Percentiles rank a stretch among this genome's conserved stretches.
phyloP scores from a whole-genome alignment of 2,797 vertebrate genomes.

The Acanthopagrus latus region DNA sequence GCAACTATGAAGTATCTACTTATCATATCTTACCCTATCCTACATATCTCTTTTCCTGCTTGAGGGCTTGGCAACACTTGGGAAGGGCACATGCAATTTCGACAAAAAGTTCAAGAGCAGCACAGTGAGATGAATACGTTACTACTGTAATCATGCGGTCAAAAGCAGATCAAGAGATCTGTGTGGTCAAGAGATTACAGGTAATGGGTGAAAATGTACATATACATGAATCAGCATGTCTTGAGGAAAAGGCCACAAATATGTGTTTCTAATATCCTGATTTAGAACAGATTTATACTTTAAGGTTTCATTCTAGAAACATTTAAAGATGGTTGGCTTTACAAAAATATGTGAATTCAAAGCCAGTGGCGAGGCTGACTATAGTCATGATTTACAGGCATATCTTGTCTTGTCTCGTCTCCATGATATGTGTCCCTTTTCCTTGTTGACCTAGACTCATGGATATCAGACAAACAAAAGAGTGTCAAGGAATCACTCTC shows the following conservation, averaged over 20 bases:
- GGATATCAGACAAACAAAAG: slow-evolving; percentile 19
- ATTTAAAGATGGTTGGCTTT: neutral
- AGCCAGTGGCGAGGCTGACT: slow-evolving; percentile 1
- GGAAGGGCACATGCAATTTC: neutral
- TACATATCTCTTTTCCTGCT: neutral
- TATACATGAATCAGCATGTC: neutral
- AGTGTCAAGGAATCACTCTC: slow-evolving; percentile 4
- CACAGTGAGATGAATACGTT: neutral
- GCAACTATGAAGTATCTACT: slow-evolving; percentile 2
- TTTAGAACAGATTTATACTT: neutral
- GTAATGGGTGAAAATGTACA: neutral
- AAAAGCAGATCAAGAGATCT: neutral
- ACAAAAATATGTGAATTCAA: slow-evolving; percentile 9
- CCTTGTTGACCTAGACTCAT: slow-evolving; percentile 10
- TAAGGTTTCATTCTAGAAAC: neutral
- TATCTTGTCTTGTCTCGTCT: no score
- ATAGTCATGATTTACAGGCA: slow-evolving; percentile 1
- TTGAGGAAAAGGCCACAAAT: neutral
- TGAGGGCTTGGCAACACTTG: slow-evolving; percentile 2
- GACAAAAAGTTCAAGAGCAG: slow-evolving; percentile 8
- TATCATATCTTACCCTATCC: neutral
- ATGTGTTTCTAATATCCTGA: neutral
- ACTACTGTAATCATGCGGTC: neutral
- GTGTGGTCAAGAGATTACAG: neutral
- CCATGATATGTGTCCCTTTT: neutral